Base-by-base conservation (phyloP, 2,888 invertebrate species). In the Folsomia manolachei region DNA sequence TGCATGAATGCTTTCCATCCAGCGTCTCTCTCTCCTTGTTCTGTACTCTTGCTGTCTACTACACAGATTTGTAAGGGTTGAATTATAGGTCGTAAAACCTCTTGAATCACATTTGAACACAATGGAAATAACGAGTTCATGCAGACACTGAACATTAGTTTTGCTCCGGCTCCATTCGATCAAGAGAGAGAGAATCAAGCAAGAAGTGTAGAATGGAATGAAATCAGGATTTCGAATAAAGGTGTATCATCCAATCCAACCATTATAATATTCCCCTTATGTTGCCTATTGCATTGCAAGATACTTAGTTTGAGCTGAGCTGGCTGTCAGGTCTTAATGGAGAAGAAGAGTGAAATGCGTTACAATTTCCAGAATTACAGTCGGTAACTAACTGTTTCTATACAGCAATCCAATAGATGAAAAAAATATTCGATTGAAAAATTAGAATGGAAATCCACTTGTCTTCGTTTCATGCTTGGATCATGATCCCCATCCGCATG, bases 41-140 rank as follows among this genome's bases (percentile, higher is more conserved):
- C 9, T 51, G 51, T 18, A 7, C 19, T 11, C 11, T 11, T 23
- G 24, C 23, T 4, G 64, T 7, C n/a, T n/a, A n/a, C n/a, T n/a
- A n/a, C n/a, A n/a, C 27, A n/a, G n/a, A 39, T 66, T 23, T 24
- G 19, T 19, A 51, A 21, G 52, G 52, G 39, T 52, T 52, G 24
- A 21, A 66, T 52, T 66, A 52, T 18, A 66, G 26, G 64, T 64
- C 64, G 27, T 64, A 64, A 64, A 64, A 27, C n/a, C 27, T 64
- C 64, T 24, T 27, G 64, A 64, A 64, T 64, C 64, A 64, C 64
- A 64, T 64, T 64, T 39, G 39, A 39, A 39, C 64, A 64, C 27
- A 64, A 64, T 27, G 27, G 64, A 60, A 19, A n/a, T 60, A 60
- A 60, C 7, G 60, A 60, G 60, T 60, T n/a, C 4, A 21, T 19